Evolutionary conservation across 2,797 vertebrate species (phyloP), one percentile per base, ranked within the genome.

Genomic region (Holocentrus rufus): DNA sequence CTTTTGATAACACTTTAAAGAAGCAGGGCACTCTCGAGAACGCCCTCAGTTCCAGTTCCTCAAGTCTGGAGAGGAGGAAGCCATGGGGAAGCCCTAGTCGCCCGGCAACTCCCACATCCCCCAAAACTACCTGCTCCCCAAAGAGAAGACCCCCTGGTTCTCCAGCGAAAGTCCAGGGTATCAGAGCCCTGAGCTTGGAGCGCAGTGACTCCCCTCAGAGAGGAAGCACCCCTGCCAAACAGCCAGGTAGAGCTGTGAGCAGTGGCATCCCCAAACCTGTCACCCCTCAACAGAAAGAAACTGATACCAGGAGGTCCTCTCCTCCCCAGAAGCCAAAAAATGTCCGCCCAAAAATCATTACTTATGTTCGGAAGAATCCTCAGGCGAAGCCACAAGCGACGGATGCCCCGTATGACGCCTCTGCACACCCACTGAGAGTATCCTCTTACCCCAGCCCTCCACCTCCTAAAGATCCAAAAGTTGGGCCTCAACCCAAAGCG

Each of bases 291-390:
- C 87, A 93, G 77, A 91, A 92, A 60, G 96, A 95, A 34, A 50
- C 79, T 0, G 96, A 96, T 42, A 90, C 92, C 64, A 89, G 77
- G 10, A 87, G 74, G 60, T 80, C 80, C 2, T 91, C 91, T 13
- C 86, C 93, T 30, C 87, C 91, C 14, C 95, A 91, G 27, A 97
- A 95, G 69, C 95, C 96, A 74, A 98, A 98, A 89, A 96, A 95
- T 0, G 94, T 97, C 59, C 92, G 97, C 53, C 97, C 97, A 46
- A 99, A 98, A 93, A 99, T 99, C 78, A 99, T 99, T 83, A 99
- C 98, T 0, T 99, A 96, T 15, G 94, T 99, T 10, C 93, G 96
- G 54, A 96, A 96, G 79, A 96, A 84, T 69, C 94, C 95, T 4
- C 96, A 94, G 76, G 85, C 91, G 0, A 93, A 95, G 18, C 84